Evolutionary conservation across 37 sponge, comb jelly and placozoan species (phyloP).

Genomic region (Oopsacas minuta): DNA sequence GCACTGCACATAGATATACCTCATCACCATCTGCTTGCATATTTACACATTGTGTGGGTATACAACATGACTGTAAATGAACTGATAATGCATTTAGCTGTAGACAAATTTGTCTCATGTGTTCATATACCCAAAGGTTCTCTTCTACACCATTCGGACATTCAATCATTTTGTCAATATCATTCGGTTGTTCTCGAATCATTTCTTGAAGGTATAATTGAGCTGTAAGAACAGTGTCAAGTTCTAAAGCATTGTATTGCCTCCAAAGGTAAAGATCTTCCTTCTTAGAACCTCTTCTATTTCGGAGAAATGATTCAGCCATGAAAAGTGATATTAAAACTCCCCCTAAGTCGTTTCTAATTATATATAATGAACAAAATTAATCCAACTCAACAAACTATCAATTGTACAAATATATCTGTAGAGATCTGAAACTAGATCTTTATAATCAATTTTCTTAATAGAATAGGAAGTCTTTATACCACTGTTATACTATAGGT

Average conservation of each 20-base stretch:
- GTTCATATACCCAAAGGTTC: conserved; percentile 93
- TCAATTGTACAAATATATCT: too few species aligned
- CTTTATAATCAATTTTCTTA: too few species aligned
- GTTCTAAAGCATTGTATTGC: not conserved
- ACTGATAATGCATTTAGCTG: conserved; percentile 86
- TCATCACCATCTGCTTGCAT: conserved; percentile 92
- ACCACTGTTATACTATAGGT: too few species aligned
- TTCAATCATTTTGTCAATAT: conserved; percentile 72
- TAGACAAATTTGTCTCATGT: conserved; percentile 82
- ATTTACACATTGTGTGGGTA: conserved; percentile 42
- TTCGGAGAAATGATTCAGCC: conserved; percentile 10
- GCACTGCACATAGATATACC: conserved; percentile 97
- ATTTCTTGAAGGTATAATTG: conserved; percentile 75
- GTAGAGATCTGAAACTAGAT: too few species aligned
- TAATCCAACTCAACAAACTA: too few species aligned
- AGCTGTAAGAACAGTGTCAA: conserved; percentile 15
- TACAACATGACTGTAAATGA: conserved; percentile 51
- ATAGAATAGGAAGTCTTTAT: too few species aligned
- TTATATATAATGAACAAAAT: too few species aligned
- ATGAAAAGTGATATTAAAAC: not conserved
- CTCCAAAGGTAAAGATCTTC: not conserved
- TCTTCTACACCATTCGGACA: conserved; percentile 56
- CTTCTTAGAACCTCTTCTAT: not conserved
- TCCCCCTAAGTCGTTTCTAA: too few species aligned
- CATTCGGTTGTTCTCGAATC: conserved; percentile 48